These are phyloP conservation scores for Tenebrosternarchus preto DNA, from an alignment of 2,113 vertebrate species.

Conservation along the genomic window DNA sequence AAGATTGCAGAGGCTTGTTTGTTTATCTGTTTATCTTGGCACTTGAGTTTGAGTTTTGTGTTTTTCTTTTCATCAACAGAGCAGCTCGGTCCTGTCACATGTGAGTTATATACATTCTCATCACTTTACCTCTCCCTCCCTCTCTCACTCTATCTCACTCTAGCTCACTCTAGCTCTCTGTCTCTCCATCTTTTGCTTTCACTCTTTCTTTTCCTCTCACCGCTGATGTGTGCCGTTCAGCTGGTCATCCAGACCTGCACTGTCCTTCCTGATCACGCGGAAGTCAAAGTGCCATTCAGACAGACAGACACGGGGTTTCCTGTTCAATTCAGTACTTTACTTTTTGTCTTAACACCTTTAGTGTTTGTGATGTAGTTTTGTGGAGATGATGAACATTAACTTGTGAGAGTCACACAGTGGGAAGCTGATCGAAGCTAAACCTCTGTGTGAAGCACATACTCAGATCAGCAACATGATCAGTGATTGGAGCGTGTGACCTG, in stretches of 20 bases:
- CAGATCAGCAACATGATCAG: too few relatives aligned
- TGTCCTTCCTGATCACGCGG: slow-evolving; percentile 47
- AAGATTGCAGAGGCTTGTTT: not conserved
- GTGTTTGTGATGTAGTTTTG: too few relatives aligned
- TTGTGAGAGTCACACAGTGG: not conserved
- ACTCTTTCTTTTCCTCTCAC: slow-evolving; percentile 21
- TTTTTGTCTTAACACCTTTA: not conserved
- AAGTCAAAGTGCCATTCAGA: slow-evolving; percentile 65
- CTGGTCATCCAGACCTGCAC: slow-evolving; percentile 54
- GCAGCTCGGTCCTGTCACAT: slow-evolving; percentile 78
- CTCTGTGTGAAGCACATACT: not conserved
- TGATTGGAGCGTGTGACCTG: too few relatives aligned
- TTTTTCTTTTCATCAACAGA: slow-evolving; percentile 77
- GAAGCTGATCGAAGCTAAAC: too few relatives aligned
- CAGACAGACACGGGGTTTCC: slow-evolving; percentile 65
- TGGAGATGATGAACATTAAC: not conserved
- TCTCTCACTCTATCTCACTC: slow-evolving; percentile 53
- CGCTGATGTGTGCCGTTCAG: slow-evolving; percentile 51
- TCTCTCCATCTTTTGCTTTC: slow-evolving; percentile 55
- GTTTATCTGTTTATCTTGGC: slow-evolving; percentile 10
- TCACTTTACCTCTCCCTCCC: slow-evolving; percentile 56
- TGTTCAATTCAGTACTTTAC: not conserved
- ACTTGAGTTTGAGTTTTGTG: slow-evolving; percentile 65
- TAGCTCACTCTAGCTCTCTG: slow-evolving; percentile 44
- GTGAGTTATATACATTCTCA: slow-evolving; percentile 74